Evolutionary conservation across 2,797 vertebrate species (phyloP), one percentile per base, ranked within the genome.

Genomic region (Tenualosa thibaudeaui): DNA sequence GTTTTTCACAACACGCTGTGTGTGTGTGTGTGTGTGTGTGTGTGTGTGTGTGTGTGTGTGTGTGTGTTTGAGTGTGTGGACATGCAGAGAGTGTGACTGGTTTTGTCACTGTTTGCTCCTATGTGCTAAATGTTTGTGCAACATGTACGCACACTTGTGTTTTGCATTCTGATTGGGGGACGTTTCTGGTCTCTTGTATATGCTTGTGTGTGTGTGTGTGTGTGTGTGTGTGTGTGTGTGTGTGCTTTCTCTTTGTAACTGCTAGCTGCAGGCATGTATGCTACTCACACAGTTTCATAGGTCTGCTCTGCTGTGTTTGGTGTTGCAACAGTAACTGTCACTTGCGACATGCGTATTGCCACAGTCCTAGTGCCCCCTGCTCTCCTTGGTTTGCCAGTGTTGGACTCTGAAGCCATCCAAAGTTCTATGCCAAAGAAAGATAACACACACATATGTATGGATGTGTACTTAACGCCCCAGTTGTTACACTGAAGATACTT

Each of bases 401-500:
- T 75, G 37, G 37, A 46, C 40, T 78, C 71, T 46, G 71, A 78
- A 78, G 71, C 37, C 71, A 78, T 46, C 85, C 87, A 56, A 81
- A 86, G 82, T 87, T 19, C 78, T 86, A 89, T 86, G 90, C 91
- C 89, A 91, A 92, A 91, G 90, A 93, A 88, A 40, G 40, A 78
- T 78, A 43, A 51, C 62, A 31, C 37, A 7, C 71, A 78, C 17
- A 15, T 37, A 71, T 37, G 65, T 71, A 71, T 78, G 8, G 81
- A 91, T 90, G 91, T 91, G 92, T 89, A 84, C 92, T 88, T 89
- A 91, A 86, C 85, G 84, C 24, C 82, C 88, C 88, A 22, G 86
- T 85, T 91, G 87, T 89, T 90, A 88, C 90, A 89, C 90, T 92
- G 86, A 90, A 91, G 85, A 87, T 91, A 92, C 91, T 93, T 93